These are phyloP conservation scores for Coenonympha arcania DNA, from an alignment of 2,888 invertebrate species.

Conservation along the genomic window DNA sequence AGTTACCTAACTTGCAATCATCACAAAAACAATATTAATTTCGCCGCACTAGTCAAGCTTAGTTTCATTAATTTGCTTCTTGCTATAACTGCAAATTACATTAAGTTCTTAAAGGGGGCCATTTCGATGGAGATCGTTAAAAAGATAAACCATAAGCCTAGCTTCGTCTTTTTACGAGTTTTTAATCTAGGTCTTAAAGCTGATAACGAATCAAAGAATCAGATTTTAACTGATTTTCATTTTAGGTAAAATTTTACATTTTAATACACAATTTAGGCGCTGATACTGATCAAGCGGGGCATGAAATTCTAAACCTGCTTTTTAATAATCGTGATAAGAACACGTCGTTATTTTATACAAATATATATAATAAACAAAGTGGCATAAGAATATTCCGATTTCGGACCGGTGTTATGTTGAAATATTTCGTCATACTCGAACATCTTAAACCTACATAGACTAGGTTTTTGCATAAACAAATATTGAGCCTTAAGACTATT, in stretches of 20 bases:
- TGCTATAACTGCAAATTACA: constrained; percentile 17
- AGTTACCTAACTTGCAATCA: constrained; percentile 57
- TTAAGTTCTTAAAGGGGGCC: constrained; percentile 5
- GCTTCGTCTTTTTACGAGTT: neutral
- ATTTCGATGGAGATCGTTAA: neutral
- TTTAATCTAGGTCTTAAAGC: neutral
- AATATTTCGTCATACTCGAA: constrained; percentile 14
- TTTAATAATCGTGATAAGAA: neutral
- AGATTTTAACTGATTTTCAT: too few relatives aligned
- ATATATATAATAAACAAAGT: neutral
- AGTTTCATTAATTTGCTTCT: constrained; percentile 32
- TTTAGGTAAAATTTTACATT: too few relatives aligned
- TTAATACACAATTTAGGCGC: too few relatives aligned
- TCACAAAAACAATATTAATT: constrained; percentile 62
- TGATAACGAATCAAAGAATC: too few relatives aligned
- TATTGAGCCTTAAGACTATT: constrained; percentile 4
- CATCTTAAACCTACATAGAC: constrained; percentile 9
- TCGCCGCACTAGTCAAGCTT: constrained; percentile 43
- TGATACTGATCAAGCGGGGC: too few relatives aligned
- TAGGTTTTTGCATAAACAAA: constrained; percentile 20
- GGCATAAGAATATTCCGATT: neutral
- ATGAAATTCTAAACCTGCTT: neutral
- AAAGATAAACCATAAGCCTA: neutral
- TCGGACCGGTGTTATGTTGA: constrained; percentile 5
- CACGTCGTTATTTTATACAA: neutral